Evolutionary conservation across 2,113 vertebrate species (phyloP).

Genomic region (Antechinus flavipes): DNA sequence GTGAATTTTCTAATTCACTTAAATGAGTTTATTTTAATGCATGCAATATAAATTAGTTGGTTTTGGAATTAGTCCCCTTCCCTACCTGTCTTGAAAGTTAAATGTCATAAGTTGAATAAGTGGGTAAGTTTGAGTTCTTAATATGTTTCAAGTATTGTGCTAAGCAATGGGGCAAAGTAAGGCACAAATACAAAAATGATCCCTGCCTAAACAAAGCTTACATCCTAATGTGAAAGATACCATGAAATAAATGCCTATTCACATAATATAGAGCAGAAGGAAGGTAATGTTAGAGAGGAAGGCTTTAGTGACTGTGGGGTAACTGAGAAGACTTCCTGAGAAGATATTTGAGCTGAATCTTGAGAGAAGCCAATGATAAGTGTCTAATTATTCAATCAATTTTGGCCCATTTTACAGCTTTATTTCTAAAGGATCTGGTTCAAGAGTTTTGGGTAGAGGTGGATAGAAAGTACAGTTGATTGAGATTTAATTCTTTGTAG

Average conservation of each 20-base stretch:
- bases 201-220: not conserved
- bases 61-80: conserved; percentile 6
- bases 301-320: not conserved
- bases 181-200: not conserved
- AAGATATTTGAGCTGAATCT: not conserved
- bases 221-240: not conserved
- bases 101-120: not conserved
- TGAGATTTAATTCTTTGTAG: no score
- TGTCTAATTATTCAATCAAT: no score
- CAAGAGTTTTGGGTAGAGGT: no score
- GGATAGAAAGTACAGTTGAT: no score
- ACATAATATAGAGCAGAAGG: not conserved
- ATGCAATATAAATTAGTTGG: conserved; percentile 54
- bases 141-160: not conserved
- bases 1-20: conserved; percentile 19
- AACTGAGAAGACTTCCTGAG: not conserved
- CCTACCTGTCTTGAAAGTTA: conserved; percentile 26
- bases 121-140: not conserved
- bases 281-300: not conserved
- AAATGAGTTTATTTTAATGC: conserved; percentile 41
- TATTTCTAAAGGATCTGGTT: no score
- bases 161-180: not conserved
- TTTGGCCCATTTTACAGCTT: no score
- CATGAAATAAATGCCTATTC: not conserved
- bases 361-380: not conserved